These are phyloP conservation scores for Apocrypta bakeri DNA, from an alignment of 1,140 invertebrate species.

Conservation along the genomic window DNA sequence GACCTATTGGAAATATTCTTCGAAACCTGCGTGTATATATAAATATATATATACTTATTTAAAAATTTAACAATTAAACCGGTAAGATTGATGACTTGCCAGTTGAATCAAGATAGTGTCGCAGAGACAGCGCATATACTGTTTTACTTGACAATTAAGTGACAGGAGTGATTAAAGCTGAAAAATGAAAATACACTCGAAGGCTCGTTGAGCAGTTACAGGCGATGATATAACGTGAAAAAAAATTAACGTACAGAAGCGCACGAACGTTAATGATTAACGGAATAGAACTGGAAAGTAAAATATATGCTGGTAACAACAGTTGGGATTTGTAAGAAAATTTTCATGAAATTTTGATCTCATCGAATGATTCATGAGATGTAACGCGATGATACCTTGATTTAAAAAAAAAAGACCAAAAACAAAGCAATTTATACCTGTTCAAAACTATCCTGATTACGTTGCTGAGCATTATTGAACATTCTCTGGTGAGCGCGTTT, in stretches of 20 bases:
- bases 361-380: background rate
- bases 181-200: background rate
- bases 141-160: too few species aligned
- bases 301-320: background rate
- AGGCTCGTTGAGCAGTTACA: background rate
- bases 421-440: constrained; percentile 45
- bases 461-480: constrained; percentile 78
- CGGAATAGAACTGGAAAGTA: background rate
- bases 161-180: too few species aligned
- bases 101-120: background rate
- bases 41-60: too few species aligned
- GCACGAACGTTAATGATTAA: background rate
- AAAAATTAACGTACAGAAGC: background rate
- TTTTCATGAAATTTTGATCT: constrained; percentile 10
- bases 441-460: constrained; percentile 57
- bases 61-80: too few species aligned
- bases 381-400: background rate
- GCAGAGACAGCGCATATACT: too few species aligned
- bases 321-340: constrained; percentile 50
- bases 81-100: background rate
- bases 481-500: constrained; percentile 89
- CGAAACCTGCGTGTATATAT: too few species aligned
- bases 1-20: too few species aligned
- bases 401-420: background rate
- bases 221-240: background rate